Evolutionary conservation across 2,888 invertebrate species (phyloP), one percentile per base, ranked within the genome.

Genomic region (Acronicta psi): DNA sequence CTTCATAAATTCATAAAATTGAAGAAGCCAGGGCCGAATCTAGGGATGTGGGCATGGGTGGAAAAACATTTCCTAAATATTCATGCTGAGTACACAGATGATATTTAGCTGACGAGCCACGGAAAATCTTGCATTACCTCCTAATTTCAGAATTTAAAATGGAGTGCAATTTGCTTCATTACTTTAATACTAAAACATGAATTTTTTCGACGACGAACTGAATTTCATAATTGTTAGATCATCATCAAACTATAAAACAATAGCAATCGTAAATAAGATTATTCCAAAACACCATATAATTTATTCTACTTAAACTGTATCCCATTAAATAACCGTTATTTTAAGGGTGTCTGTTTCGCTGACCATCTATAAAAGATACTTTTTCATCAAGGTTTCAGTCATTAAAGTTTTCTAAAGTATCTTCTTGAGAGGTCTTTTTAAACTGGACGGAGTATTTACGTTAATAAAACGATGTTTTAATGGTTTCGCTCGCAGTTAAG

Each of bases 381-480:
- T 44, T 59, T 7, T 13, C 25, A 54, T 65, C 34, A 57, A 38
- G 34, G 9, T 37, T 6, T 20, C 14, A n/a, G n/a, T 56, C 11
- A 7, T 18, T 36, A 46, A 41, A 45, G 8, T n/a, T 40, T n/a
- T 54, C 7, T 13, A 9, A 13, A 9, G 0, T 10, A 8, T 5
- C 8, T 45, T 46, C 50, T 56, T 20, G 14, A 17, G 44, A 49
- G 70, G 10, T 62, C 66, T 37, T 36, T 36, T 43, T 64, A 41
- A 18, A 31, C 18, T 57, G 61, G 69, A 25, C 23, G 1, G n/a
- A 5, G 50, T 58, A 66, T 67, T 63, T 49, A 69, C 56, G 76
- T 71, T 60, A 73, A 73, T 77, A 74, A 75, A 79, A 76, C 55
- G 47, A 29, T 44, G 7, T 67, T 75, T 74, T 79, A 72, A 64